Base-by-base conservation (phyloP, 1,140 invertebrate species). In the Anadara kagoshimensis region DNA sequence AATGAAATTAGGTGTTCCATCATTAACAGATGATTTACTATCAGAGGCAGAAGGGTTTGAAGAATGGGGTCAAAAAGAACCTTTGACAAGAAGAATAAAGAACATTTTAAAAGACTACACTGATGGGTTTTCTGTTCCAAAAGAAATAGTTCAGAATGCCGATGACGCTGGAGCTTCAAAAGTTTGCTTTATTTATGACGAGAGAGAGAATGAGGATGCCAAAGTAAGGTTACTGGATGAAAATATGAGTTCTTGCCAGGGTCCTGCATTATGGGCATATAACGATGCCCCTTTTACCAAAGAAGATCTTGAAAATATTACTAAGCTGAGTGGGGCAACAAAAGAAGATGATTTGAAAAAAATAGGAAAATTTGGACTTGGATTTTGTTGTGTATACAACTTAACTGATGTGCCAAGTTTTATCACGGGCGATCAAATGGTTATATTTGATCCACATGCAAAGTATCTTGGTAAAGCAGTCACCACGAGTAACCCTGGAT, bases 71-170 rank as follows among this genome's bases (percentile, higher is more conserved):
- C 85, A 86, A 51, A 65, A 69, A 44, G 85, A 85, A 49, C 76
- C 82, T 0, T 63, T 86, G 3, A 83, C 81, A n/a, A 75, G 76
- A 41, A 69, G 85, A 26, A 58, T 86, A 16, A 67, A 71, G 53
- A 69, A 79, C 26, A 49, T 86, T 5, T 16, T 78, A 20, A 49
- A 76, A n/a, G 78, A 78, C n/a, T 86, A 86, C 66, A 81, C 78
- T 5, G 82, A 79, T 69, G 85, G 83, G 18, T 67, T 83, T n/a
- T 78, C 82, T 44, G 79, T 86, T 49, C 75, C 83, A 29, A 86
- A 85, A 65, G 85, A 86, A 74, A 65, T 86, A 16, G 69, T 86
- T n/a, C 85, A 86, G 64, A 86, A 96, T 73, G 85, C 86, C 36
- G 86, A 88, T 70, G 86, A 88, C 78, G 85, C 86, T 26, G 79